These are phyloP conservation scores for Drosophila cardini DNA, from an alignment of 1,140 invertebrate genomes.

Conservation along the genomic window DNA sequence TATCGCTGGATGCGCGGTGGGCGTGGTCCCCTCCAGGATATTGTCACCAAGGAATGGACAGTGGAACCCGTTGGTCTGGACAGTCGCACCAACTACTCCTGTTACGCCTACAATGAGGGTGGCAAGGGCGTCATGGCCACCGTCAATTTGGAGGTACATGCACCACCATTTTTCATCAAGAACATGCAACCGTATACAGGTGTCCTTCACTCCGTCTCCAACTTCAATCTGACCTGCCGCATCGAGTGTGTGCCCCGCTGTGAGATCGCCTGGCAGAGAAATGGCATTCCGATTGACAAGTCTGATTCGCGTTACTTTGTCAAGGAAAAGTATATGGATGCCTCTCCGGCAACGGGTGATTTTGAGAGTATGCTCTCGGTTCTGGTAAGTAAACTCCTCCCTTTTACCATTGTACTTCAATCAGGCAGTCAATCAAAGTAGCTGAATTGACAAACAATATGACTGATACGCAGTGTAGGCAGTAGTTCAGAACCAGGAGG, in stretches of 20 bases:
- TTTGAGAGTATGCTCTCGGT: slow-evolving; percentile 94
- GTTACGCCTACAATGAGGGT: slow-evolving; percentile 92
- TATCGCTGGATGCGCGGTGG: slow-evolving; percentile 92
- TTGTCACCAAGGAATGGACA: slow-evolving; percentile 90
- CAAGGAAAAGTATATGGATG: slow-evolving; percentile 87
- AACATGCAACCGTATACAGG: slow-evolving; percentile 92
- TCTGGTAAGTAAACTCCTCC: slow-evolving; percentile 86
- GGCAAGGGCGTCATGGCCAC: slow-evolving; percentile 91
- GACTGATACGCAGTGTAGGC: background rate
- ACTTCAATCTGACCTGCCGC: slow-evolving; percentile 92
- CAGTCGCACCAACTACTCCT: slow-evolving; percentile 94
- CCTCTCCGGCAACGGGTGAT: slow-evolving; percentile 91
- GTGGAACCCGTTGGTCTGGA: slow-evolving; percentile 92
- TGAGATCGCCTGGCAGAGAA: slow-evolving; percentile 92
- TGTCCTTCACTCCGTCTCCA: slow-evolving; percentile 87
- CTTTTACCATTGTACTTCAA: background rate
- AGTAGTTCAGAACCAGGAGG: background rate
- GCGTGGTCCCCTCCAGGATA: slow-evolving; percentile 88
- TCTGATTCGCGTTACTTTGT: slow-evolving; percentile 89
- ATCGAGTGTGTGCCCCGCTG: slow-evolving; percentile 95
- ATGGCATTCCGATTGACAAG: slow-evolving; percentile 88
- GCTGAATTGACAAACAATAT: background rate
- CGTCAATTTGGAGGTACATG: slow-evolving; percentile 92
- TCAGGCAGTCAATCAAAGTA: background rate
- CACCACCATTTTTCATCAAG: slow-evolving; percentile 93